Base-by-base conservation (phyloP, 1,140 invertebrate species). In the Delia radicum region DNA sequence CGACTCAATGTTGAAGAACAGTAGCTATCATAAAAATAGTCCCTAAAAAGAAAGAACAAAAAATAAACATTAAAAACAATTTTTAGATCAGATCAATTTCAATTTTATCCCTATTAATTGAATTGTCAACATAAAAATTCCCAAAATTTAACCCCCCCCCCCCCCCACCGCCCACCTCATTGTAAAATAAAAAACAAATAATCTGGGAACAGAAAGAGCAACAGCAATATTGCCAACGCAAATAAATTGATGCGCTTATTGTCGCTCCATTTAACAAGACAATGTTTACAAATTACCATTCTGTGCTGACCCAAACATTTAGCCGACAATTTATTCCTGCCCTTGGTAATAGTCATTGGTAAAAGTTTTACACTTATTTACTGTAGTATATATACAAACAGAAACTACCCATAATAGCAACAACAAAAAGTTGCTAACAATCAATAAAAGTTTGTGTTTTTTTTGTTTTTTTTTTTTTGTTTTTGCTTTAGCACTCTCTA, bases 1-100 rank as follows among this genome's bases (percentile, higher is more conserved):
- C 87, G 86, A 76, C 90, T 88, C 48, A 90, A 86, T n/a, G 90
- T 88, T 72, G 90, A 90, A 31, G 90, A 89, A 80, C 90, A 91
- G 85, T 91, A 91, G 85, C 90, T 85, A 72, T 85, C 83, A 61
- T 85, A 85, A 77, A 85, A 85, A 73, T 85, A 85, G 74, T 85
- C 83, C 83, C 83, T 85, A 78, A 21, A 74, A 48, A 63, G 69
- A 4, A 26, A 29, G n/a, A n/a, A 21, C 1, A 55, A 55, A 55
- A 55, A 55, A 13, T 27, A 76, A 1, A 74, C 74, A 74, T 21
- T 10, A 28, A 62, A 67, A 76, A 42, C 12, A 46, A 71, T 28
- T 18, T 37, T n/a, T n/a, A 42, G 29, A 42, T 42, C 6, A 42
- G 37, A 75, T 77, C 74, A 74, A 77, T 79, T 81, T 46, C 13